Evolutionary conservation across 2,797 vertebrate species (phyloP), one percentile per base, ranked within the genome.

Genomic region (Meda fulgida): DNA sequence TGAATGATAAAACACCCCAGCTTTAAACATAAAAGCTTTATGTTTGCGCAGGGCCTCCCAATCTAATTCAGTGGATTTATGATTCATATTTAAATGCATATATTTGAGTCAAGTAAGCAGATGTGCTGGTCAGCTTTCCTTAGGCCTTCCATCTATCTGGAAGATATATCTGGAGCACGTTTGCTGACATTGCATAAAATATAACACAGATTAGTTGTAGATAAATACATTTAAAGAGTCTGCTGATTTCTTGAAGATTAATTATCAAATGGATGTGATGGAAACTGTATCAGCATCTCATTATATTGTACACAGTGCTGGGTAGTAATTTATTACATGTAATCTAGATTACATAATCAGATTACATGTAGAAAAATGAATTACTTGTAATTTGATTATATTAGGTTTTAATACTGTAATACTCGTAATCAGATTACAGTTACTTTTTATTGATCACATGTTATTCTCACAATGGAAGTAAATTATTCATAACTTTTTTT

Each of bases 1-100:
- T 10, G 34, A 26, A 40, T 63, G 23, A 78, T 63, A 78, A 60
- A 60, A 43, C 55, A 43, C 14, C 16, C 43, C 71, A 60, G 81
- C 78, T 81, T 80, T 48, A 53, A 70, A 85, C 81, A 84, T 70
- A 55, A 72, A 88, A 66, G 71, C 31, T 67, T 86, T 86, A 78
- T 66, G 76, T 76, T 65, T 48, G 23, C 34, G 73, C 40, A 34
- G 53, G 51, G 53, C 81, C 63, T 78, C 77, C 38, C 43, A 67
- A 75, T 66, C 36, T 84, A 81, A 80, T 76, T 80, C 76, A 23
- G 53, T 48, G 60, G 63, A 65, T 78, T 63, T 78, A 58, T 77
- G 66, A 77, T 69, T 72, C 55, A 63, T 81, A 40, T 80, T 79
- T 63, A 14, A 55, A 36, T 80, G 51, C 5, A 26, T 53, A 40